Evolutionary conservation across 2,888 invertebrate species (phyloP).

Genomic region (Mythimna ferrago): DNA sequence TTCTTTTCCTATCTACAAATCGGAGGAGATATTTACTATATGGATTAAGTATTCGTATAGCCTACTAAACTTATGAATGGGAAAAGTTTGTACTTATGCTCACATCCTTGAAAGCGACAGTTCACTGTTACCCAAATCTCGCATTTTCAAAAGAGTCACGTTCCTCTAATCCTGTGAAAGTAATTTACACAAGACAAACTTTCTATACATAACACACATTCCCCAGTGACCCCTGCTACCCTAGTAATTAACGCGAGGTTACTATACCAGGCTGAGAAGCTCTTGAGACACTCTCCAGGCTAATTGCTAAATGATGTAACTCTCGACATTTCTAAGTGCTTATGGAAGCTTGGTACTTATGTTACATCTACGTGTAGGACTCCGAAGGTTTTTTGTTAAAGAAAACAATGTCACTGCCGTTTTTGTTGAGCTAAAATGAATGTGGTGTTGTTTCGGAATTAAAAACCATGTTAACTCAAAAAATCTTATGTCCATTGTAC

Average conservation of each 20-base stretch:
- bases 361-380: conserved; percentile 33
- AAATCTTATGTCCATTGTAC: neutral
- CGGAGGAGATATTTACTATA: no score
- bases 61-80: neutral
- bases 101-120: neutral
- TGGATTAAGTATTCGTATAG: neutral
- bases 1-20: neutral
- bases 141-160: neutral
- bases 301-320: conserved; percentile 73
- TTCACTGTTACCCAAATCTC: neutral
- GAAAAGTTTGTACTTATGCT: neutral
- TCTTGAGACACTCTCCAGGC: conserved; percentile 63
- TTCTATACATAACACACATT: conserved; percentile 50
- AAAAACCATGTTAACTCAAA: neutral
- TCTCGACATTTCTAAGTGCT: conserved; percentile 58
- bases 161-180: conserved; percentile 17
- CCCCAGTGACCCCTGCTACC: conserved; percentile 67
- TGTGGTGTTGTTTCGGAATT: neutral
- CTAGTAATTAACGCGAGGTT: conserved; percentile 69
- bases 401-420: neutral
- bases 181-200: conserved; percentile 39
- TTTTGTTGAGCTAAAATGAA: neutral
- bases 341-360: conserved; percentile 62
- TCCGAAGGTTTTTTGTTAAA: neutral
- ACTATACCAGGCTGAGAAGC: conserved; percentile 62